Percentiles rank a stretch among this genome's conserved stretches.
Evolutionary conservation across 2,888 invertebrate genomes (phyloP).

Genomic region (Tetranychus truncatus): DNA sequence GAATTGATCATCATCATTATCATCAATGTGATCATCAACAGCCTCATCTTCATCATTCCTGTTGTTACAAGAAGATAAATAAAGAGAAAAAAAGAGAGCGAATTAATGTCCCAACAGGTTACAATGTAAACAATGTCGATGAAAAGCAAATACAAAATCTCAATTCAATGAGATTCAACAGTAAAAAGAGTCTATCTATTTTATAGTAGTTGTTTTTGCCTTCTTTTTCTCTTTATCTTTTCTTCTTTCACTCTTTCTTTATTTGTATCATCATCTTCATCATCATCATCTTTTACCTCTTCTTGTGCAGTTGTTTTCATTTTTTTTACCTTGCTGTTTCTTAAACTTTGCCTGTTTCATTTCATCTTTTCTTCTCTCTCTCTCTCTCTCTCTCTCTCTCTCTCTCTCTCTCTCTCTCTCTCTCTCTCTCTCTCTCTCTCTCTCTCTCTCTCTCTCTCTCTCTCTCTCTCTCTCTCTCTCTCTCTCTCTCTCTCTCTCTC

Average conservation of each 20-base stretch:
- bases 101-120: conserved; percentile 1
- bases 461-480: not conserved
- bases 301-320: not conserved
- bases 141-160: not conserved
- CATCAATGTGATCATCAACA: not conserved
- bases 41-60: not conserved
- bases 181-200: not conserved
- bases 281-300: no score
- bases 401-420: not conserved
- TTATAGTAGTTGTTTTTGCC: not conserved
- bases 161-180: not conserved
- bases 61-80: not conserved
- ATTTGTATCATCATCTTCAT: not conserved
- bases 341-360: not conserved
- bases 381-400: not conserved
- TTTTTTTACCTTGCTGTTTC: not conserved
- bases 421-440: not conserved
- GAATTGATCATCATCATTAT: not conserved
- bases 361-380: not conserved
- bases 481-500: not conserved
- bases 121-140: not conserved
- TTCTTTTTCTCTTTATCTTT: not conserved
- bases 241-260: not conserved
- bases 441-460: not conserved
- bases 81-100: not conserved